Evolutionary conservation across 2,797 vertebrate species (phyloP).

Genomic region (Acomys russatus): DNA sequence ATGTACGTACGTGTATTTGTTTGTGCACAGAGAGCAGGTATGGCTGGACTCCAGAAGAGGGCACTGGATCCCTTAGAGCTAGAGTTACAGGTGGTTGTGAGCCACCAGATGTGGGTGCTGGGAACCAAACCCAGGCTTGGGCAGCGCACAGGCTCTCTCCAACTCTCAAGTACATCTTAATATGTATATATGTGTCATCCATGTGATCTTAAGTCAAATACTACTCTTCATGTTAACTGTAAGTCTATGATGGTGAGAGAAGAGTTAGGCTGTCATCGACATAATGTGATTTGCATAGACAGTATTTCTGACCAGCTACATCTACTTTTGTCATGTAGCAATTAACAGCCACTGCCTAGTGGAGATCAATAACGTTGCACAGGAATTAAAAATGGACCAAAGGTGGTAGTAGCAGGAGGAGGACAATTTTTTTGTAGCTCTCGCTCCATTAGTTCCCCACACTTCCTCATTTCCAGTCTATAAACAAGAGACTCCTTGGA

Average conservation of each 20-base stretch:
- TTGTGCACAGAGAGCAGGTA: neutral
- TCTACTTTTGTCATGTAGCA: conserved; percentile 45
- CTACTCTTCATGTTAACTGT: neutral
- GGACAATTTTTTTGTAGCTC: neutral
- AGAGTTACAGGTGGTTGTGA: neutral
- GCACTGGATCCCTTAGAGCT: neutral
- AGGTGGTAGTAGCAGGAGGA: neutral
- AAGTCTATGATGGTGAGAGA: neutral
- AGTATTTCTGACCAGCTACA: conserved; percentile 15
- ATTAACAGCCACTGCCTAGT: neutral
- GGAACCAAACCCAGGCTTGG: neutral
- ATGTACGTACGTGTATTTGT: neutral
- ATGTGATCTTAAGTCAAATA: neutral
- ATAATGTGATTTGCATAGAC: neutral
- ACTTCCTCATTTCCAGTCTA: neutral
- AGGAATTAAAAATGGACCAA: conserved; percentile 43
- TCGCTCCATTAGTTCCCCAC: neutral
- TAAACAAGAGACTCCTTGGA: neutral
- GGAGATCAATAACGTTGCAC: conserved; percentile 36
- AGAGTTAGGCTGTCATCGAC: neutral
- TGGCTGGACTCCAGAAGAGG: neutral
- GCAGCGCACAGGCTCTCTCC: neutral
- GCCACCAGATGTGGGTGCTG: neutral
- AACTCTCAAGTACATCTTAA: neutral
- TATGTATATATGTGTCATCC: neutral